Conservation (phyloP, 2,113 vertebrate species). For the Macrotus californicus region DNA sequence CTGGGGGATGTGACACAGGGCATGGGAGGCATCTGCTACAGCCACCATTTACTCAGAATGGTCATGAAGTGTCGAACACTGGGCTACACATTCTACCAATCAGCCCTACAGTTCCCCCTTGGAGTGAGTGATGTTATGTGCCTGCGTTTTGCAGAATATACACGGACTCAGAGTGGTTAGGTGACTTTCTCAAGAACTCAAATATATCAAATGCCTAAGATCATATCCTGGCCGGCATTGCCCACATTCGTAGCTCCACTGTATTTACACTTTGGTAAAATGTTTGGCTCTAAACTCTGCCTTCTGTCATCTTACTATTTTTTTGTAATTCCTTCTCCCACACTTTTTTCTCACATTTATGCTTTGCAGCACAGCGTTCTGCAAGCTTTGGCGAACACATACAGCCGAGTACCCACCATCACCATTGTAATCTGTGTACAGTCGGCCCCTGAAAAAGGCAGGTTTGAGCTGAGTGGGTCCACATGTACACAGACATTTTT, state of each 20-base stretch:
- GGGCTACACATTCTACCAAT: background rate
- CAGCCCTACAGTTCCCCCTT: background rate
- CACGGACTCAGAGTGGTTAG: background rate
- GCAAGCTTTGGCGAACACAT: background rate
- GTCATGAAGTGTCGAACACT: background rate
- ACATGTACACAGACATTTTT: background rate
- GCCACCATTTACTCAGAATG: background rate
- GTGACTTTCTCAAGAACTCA: background rate
- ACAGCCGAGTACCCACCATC: too few species aligned
- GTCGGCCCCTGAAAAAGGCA: background rate
- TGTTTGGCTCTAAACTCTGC: background rate
- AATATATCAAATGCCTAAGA: background rate
- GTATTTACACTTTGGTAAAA: background rate
- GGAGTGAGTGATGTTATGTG: background rate
- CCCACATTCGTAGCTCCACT: background rate
- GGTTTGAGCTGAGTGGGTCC: background rate
- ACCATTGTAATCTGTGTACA: background rate
- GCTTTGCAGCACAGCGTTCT: background rate
- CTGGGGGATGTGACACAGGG: background rate
- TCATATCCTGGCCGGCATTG: background rate
- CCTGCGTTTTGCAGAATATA: background rate
- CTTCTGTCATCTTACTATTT: background rate
- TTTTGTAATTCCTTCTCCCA: background rate
- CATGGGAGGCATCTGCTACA: background rate
- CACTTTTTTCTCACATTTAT: accelerated